These are phyloP conservation scores for Stomatorhinus ivindoensis DNA, from an alignment of 2,113 vertebrate species.

Conservation along the genomic window DNA sequence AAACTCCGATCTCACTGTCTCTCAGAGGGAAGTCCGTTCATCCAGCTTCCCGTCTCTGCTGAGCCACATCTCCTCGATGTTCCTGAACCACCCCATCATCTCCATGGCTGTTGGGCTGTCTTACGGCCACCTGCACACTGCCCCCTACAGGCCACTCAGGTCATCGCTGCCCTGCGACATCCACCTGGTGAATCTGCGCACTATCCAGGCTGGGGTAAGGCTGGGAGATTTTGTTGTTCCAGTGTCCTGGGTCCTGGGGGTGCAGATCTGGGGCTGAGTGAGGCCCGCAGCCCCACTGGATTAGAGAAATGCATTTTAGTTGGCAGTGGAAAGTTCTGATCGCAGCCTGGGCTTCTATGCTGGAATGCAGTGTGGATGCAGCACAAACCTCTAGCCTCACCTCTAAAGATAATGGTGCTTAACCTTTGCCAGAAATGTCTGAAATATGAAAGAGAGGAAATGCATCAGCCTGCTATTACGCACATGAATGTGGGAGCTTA, in stretches of 20 bases:
- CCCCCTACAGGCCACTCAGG: constrained; percentile 60
- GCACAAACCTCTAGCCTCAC: not conserved
- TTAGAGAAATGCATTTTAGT: not conserved
- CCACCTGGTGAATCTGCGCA: constrained; percentile 78
- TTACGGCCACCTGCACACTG: constrained; percentile 41
- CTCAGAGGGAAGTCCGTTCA: constrained; percentile 55
- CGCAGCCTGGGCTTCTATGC: not conserved
- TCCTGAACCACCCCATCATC: constrained; percentile 74
- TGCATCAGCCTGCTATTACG: not conserved
- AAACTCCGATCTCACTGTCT: not conserved
- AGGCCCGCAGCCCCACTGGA: not conserved
- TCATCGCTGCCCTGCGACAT: constrained; percentile 80
- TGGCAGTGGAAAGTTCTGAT: not conserved
- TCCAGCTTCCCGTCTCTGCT: constrained; percentile 74
- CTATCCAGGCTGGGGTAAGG: constrained; percentile 75
- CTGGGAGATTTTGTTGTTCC: not conserved
- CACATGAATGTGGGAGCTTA: not conserved
- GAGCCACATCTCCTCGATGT: constrained; percentile 70
- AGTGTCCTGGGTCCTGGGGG: not conserved
- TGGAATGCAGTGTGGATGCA: not conserved
- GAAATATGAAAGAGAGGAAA: not conserved
- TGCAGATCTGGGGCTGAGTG: not conserved
- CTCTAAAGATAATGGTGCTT: not conserved
- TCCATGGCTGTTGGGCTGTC: constrained; percentile 57
- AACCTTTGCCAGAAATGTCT: not conserved